Evolutionary conservation across 1,140 invertebrate genomes (phyloP).

Genomic region (Zaprionus vittiger): DNA sequence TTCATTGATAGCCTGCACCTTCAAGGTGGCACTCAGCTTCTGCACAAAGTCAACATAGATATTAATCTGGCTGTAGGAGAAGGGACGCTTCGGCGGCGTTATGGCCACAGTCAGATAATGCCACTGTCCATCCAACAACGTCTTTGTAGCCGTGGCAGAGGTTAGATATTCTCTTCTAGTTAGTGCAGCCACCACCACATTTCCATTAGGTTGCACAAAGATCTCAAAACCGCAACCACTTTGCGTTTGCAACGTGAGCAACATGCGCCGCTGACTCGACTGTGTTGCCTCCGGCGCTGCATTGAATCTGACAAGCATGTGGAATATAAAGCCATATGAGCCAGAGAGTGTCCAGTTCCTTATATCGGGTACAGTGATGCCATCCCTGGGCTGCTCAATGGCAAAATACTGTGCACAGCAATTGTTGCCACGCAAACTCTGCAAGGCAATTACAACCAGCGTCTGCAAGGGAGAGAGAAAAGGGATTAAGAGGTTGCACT

Average conservation of each 20-base stretch:
- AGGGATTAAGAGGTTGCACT: neutral
- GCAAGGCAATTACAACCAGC: conserved; percentile 71
- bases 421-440: conserved; percentile 70
- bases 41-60: conserved; percentile 88
- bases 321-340: conserved; percentile 87
- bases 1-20: conserved; percentile 87
- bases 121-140: conserved; percentile 86
- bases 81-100: conserved; percentile 86
- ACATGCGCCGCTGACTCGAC: conserved; percentile 60
- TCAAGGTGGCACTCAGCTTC: conserved; percentile 86
- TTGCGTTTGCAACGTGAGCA: conserved; percentile 85
- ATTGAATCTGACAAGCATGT: conserved; percentile 87
- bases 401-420: conserved; percentile 84
- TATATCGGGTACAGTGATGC: conserved; percentile 85
- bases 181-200: conserved; percentile 86
- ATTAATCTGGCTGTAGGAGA: conserved; percentile 87
- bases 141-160: conserved; percentile 85
- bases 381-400: conserved; percentile 85
- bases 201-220: conserved; percentile 86
- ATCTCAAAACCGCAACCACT: conserved; percentile 87
- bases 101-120: conserved; percentile 87
- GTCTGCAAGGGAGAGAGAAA: conserved; percentile 36
- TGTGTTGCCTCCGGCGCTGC: conserved; percentile 35
- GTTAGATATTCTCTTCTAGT: conserved; percentile 87
- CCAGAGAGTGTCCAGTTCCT: conserved; percentile 86